phyloP scores from a whole-genome alignment of 2,797 vertebrate genomes.

The Anguilla anguilla region DNA sequence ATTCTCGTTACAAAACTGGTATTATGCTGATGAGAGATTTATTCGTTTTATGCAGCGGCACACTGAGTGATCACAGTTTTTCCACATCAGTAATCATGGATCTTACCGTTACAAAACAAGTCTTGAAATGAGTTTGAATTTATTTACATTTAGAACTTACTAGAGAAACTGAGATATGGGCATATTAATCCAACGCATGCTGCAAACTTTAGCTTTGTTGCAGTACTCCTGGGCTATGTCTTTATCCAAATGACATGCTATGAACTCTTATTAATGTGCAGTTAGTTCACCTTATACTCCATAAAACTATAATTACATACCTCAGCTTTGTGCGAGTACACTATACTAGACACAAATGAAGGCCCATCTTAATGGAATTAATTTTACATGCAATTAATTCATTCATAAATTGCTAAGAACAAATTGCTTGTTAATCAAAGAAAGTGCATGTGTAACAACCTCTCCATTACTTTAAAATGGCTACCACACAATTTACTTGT shows the following conservation, averaged over 20 bases:
- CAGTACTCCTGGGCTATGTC: not conserved
- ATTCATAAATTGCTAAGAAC: not conserved
- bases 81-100: not conserved
- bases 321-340: not conserved
- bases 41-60: slow-evolving; percentile 19
- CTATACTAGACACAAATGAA: not conserved
- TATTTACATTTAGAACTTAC: not conserved
- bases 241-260: not conserved
- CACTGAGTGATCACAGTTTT: not conserved
- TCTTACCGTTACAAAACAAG: not conserved
- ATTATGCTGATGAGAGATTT: not conserved
- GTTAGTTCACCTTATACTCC: not conserved
- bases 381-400: not conserved
- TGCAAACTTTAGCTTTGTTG: not conserved
- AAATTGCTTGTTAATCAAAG: not conserved
- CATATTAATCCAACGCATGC: not conserved
- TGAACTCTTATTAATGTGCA: not conserved
- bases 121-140: not conserved
- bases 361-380: not conserved
- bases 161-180: not conserved
- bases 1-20: not conserved
- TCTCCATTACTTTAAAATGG: not conserved
- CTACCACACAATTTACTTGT: not conserved
- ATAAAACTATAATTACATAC: not conserved
- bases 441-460: slow-evolving; percentile 5